Percentiles rank a stretch among this genome's conserved stretches.
phyloP scores from a whole-genome alignment of 2,797 vertebrate species.

The Hippocampus kuda region DNA sequence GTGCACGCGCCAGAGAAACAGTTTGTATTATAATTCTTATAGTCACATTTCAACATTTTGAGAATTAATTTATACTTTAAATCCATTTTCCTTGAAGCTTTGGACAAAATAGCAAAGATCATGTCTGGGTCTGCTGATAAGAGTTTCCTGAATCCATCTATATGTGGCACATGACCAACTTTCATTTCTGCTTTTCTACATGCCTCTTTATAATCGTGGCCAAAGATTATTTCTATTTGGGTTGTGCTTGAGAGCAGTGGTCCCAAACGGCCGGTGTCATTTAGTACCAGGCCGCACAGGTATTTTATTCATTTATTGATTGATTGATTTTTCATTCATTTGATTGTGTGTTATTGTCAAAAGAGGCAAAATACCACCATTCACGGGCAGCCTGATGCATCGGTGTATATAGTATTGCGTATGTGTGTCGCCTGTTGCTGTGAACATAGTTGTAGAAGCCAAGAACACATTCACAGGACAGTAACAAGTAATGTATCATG shows the following conservation, averaged over 20 bases:
- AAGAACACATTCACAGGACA: no score
- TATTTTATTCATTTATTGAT: no score
- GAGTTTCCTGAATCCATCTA: constrained; percentile 23
- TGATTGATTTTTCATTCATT: no score
- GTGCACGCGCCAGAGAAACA: no score
- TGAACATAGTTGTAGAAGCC: no score
- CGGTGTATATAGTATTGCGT: no score
- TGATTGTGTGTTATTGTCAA: no score
- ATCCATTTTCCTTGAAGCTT: not conserved
- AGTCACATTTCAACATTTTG: not conserved
- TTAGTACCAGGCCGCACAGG: not conserved
- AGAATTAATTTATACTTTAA: not conserved
- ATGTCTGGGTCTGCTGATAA: constrained; percentile 28
- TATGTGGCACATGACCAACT: constrained; percentile 45
- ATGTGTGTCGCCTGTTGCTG: no score
- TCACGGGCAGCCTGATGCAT: no score
- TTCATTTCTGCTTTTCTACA: constrained; percentile 57
- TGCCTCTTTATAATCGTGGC: constrained; percentile 4
- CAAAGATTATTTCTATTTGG: not conserved
- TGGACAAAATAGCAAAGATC: constrained; percentile 33
- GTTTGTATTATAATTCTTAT: not conserved
- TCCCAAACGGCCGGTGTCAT: not conserved
- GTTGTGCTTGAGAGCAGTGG: not conserved
- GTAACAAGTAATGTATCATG: no score
- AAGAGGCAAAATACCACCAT: no score